Conservation (phyloP, 2,113 vertebrate genomes). For the Serilophus lunatus region DNA sequence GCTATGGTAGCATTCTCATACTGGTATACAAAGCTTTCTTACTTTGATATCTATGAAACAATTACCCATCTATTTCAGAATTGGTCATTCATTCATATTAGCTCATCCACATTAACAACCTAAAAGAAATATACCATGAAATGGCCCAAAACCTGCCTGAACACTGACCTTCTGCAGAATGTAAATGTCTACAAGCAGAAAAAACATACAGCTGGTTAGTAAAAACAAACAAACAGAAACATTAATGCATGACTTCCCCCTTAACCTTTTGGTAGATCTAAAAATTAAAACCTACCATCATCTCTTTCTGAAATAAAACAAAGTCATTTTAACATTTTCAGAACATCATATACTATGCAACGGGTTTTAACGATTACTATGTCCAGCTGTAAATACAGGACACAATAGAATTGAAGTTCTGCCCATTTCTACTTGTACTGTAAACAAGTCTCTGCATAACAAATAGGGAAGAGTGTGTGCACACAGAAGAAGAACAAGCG, state of each 20-base stretch:
- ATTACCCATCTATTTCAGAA: background rate
- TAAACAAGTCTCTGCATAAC: background rate
- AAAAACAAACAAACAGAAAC: background rate
- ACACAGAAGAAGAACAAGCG: background rate
- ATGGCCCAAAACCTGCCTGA: background rate
- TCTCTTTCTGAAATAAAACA: background rate
- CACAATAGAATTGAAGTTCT: background rate
- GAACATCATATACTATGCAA: background rate
- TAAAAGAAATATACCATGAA: background rate
- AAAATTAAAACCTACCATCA: background rate
- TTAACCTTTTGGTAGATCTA: background rate
- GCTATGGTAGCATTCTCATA: background rate
- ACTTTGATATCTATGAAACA: background rate
- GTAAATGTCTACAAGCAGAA: background rate
- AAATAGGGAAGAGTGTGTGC: background rate
- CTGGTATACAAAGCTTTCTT: background rate
- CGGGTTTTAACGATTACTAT: background rate
- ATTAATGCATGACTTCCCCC: background rate
- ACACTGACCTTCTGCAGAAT: background rate
- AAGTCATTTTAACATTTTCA: background rate
- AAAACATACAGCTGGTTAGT: background rate
- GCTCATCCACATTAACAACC: background rate
- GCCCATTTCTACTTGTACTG: background rate
- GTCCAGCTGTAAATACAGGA: background rate
- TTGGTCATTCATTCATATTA: background rate